Base-by-base conservation (phyloP, 2,797 vertebrate species). In the Uromys caudimaculatus region DNA sequence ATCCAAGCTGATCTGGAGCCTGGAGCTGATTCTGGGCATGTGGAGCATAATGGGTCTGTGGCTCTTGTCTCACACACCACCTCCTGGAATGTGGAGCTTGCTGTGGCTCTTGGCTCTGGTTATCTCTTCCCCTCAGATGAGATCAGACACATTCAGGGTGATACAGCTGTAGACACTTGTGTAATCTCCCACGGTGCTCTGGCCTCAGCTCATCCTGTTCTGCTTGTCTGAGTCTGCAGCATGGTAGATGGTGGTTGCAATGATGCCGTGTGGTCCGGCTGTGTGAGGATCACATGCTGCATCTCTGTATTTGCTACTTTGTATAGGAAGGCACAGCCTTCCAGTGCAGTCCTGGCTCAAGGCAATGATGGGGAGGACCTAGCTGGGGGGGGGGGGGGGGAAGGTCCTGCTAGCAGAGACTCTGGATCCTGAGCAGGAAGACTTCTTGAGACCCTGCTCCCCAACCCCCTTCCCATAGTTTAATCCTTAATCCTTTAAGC, bases 241-340 rank as follows among this genome's bases (percentile, higher is more conserved):
- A 5, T 2, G 9, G 73, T 4, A 0, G 0, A 6, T 3, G 77
- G 58, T 1, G 23, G 29, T 17, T 21, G 4, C 11, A 5, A 38
- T 1, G 0, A 16, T 8, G 67, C 78, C 58, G 9, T 1, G 19
- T 47, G 0, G 7, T 16, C 14, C 19, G 27, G 17, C 10, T 4
- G 0, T 52, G 76, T 32, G 0, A 6, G 3, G 62, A 41, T 41
- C 19, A 0, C 0, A 16, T 4, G 52, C 52, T 1, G 0, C 1
- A 14, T 32, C 19, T n/a, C 3, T 1, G 23, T 13, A 47, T 62
- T n/a, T 23, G 21, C 41, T 11, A 9, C 35, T 73, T 47, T 29
- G 1, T 9, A 86, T 6, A 16, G 0, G 19, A 84, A 75, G 52
- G 16, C 6, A 0, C 9, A 38, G 27, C 11, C 23, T 6, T 71